A percentile compares a stretch with the other conserved stretches of the same genome.
Conservation (phyloP, 1,140 invertebrate species). For the Ceratina australensis region DNA sequence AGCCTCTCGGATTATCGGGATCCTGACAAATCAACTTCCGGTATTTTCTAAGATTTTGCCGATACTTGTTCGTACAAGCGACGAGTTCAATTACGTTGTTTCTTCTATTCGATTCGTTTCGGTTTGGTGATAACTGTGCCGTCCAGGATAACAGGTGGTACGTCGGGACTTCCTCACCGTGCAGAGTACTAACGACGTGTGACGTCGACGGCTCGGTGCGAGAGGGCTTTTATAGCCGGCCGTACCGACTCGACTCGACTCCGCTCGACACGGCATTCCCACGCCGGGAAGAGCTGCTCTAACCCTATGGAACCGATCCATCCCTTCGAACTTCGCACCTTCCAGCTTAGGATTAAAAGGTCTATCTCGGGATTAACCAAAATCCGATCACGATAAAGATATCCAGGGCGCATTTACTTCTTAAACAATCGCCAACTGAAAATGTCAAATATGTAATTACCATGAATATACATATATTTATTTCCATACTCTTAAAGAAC, state of each 20-base stretch:
- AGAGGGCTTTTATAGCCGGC: slow-evolving; percentile 66
- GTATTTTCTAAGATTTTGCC: background rate
- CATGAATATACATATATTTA: no score
- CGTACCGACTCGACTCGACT: slow-evolving; percentile 51
- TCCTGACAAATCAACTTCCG: slow-evolving; percentile 14
- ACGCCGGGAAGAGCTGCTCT: slow-evolving; percentile 13
- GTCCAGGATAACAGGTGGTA: slow-evolving; percentile 59
- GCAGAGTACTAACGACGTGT: slow-evolving; percentile 66
- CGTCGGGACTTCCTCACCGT: slow-evolving; percentile 63
- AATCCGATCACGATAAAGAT: background rate
- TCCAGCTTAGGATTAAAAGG: background rate
- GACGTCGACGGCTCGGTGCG: slow-evolving; percentile 62
- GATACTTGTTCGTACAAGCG: no score
- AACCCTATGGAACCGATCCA: slow-evolving; percentile 46
- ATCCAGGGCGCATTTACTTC: background rate
- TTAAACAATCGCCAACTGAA: background rate
- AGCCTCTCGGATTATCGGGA: background rate
- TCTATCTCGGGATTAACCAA: background rate
- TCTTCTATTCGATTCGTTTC: no score
- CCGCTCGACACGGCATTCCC: slow-evolving; percentile 45
- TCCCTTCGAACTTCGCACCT: background rate
- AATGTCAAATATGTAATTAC: background rate
- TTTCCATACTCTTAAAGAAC: no score
- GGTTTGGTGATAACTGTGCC: background rate
- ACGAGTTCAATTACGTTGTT: background rate